Percentiles rank a stretch among this genome's conserved stretches.
phyloP scores from a whole-genome alignment of 2,888 invertebrate species.

The Phragmatobia fuliginosa region DNA sequence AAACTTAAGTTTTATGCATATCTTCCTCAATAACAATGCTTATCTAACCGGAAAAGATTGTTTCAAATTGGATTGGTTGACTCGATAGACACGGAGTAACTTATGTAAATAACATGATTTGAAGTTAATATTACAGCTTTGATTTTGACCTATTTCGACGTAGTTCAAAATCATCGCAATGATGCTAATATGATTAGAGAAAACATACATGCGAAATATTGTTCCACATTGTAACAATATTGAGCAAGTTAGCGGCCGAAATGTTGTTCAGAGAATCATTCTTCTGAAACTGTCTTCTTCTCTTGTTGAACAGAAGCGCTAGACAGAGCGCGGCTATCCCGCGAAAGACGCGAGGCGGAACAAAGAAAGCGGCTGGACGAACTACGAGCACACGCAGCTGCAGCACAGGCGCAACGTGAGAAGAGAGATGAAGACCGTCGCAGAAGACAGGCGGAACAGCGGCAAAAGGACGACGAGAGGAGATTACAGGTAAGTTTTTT shows the following conservation, averaged over 20 bases:
- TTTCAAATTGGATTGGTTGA: background rate
- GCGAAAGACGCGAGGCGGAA: slow-evolving; percentile 96
- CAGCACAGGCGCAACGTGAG: slow-evolving; percentile 95
- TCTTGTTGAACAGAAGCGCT: slow-evolving; percentile 71
- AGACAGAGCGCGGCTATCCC: slow-evolving; percentile 90
- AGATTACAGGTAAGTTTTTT: slow-evolving; percentile 69
- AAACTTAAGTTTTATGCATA: background rate
- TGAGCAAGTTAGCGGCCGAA: background rate
- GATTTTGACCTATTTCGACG: background rate
- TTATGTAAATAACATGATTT: background rate
- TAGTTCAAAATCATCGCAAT: no score
- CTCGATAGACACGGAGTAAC: background rate
- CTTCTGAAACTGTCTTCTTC: slow-evolving; percentile 5
- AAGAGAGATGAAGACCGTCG: slow-evolving; percentile 95
- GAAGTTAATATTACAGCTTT: background rate
- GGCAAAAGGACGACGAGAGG: slow-evolving; percentile 91
- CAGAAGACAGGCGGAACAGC: slow-evolving; percentile 93
- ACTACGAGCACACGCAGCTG: slow-evolving; percentile 94
- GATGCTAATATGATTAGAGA: background rate
- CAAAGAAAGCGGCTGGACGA: slow-evolving; percentile 95
- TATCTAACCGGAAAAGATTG: background rate
- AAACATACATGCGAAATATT: background rate
- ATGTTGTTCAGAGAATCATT: background rate
- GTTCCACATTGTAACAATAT: background rate
- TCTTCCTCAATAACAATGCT: background rate